phyloP scores from a whole-genome alignment of 92 coral and sea anemone genomes.

The Chrysogorgia sp. region DNA sequence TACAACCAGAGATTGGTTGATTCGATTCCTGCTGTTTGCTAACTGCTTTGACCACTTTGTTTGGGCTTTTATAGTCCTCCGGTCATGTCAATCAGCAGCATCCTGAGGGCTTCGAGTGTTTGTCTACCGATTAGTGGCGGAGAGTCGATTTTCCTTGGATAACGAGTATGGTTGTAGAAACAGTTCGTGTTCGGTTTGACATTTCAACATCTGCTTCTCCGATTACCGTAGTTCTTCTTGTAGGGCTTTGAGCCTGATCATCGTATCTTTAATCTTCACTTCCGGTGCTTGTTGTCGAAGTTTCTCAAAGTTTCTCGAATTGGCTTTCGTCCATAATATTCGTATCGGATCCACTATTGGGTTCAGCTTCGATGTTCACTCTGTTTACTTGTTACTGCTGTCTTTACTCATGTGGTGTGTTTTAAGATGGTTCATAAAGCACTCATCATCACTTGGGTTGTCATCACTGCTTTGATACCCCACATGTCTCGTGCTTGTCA shows the following conservation, averaged over 20 bases:
- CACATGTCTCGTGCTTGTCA: constrained; percentile 12
- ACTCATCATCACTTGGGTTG: not conserved
- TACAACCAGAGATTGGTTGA: too few relatives aligned
- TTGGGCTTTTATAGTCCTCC: too few relatives aligned
- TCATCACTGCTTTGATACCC: not conserved
- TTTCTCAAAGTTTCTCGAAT: constrained; percentile 32
- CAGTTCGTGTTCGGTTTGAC: constrained; percentile 47
- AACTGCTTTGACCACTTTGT: too few relatives aligned
- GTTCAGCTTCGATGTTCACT: constrained; percentile 27
- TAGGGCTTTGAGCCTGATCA: constrained; percentile 51
- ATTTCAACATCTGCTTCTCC: constrained; percentile 53
- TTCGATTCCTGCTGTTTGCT: too few relatives aligned
- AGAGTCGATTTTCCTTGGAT: constrained; percentile 61
- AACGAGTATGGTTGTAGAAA: constrained; percentile 38
- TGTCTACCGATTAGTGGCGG: constrained; percentile 50
- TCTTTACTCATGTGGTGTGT: constrained; percentile 21
- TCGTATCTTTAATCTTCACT: constrained; percentile 5
- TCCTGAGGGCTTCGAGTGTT: too few relatives aligned
- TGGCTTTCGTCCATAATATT: too few relatives aligned
- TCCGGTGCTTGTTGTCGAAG: too few relatives aligned
- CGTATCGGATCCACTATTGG: constrained; percentile 48
- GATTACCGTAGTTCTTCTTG: constrained; percentile 47
- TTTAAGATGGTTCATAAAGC: constrained; percentile 33
- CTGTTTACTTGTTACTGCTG: not conserved
- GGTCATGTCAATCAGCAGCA: too few relatives aligned